Evolutionary conservation across 2,888 invertebrate genomes (phyloP), one percentile per base, ranked within the genome.

Genomic region (Leptodirus hochenwartii): DNA sequence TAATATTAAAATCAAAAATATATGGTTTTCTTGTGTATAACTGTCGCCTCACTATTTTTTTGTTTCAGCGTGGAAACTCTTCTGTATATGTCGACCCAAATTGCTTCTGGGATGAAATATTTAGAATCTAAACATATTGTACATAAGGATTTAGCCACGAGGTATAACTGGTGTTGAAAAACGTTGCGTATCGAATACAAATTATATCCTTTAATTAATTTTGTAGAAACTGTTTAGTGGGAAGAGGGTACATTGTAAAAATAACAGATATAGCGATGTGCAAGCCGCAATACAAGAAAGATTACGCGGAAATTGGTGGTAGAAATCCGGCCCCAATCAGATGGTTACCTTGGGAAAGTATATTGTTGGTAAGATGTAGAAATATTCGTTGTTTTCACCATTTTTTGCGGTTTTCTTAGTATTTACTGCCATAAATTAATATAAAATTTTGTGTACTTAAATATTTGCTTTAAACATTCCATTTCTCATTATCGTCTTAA

Each of bases 71-170:
- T 68, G 50, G 70, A 67, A 39, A 69, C 68, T 47, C 58, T 78
- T 41, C 62, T 78, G 38, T 74, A 66, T 53, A 72, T 78, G 64
- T 71, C 73, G 29, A 65, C 68, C 30, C 77, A 81, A 54, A 69
- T 81, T 47, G 73, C 79, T 24, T 75, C 76, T 6, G 80, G 76
- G 24, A 78, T 80, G 75, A 72, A 72, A 50, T 81, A 78, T 50
- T 60, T 81, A 45, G 80, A 82, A 59, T 69, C 71, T 12, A 66
- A 71, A 49, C 71, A 76, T 54, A 69, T 79, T 45, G 77, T 78
- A 24, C 81, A 81, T 54, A 69, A 79, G 44, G 79, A 81, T 55
- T 56, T 81, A 43, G 79, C 79, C 22, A 74, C 78, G 11, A 61
- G 65, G 65, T 64, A 54, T 48, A 10, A 6, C 8, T n/a, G 20